Base-by-base conservation (phyloP, 2,888 invertebrate genomes). In the Drosophila mulleri region DNA sequence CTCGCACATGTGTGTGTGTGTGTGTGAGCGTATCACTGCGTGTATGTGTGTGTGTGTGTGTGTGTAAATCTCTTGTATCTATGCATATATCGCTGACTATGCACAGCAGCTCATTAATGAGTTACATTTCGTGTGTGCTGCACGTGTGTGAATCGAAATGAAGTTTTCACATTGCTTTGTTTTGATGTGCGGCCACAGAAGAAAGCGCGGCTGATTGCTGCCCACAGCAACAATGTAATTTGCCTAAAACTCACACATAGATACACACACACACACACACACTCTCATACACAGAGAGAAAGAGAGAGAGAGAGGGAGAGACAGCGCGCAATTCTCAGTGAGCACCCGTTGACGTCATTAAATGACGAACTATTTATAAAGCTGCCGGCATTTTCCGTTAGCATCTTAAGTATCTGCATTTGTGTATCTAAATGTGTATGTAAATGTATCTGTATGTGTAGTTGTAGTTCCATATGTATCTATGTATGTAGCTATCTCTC, bases 41-140 rank as follows among this genome's bases (percentile, higher is more conserved):
- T 26, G 12, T 6, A 14, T 41, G 48, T 50, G 6, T 59, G 42
- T 44, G n/a, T 63, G 47, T 56, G 9, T 54, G 42, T 37, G 48
- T 54, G 50, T 50, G 45, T 58, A 32, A 58, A 29, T 45, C 23
- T 47, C 48, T 58, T 56, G 56, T 80, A 53, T 71, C 53, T 70
- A n/a, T 76, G 59, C 57, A 59, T 63, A 47, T 52, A 70, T 61
- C 54, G 56, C n/a, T 61, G 44, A 57, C 44, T 57, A 41, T 61
- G 57, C 48, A 62, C 67, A 75, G 67, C 75, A 79, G 85, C 68
- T 82, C 89, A 83, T 89, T 84, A 89, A 89, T 87, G 68, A 83
- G 88, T 82, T 78, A 84, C 79, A 75, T 72, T 59, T 41, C 1
- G 41, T 74, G 69, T 37, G 53, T 74, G 68, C 68, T 69, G 73